Evolutionary conservation across 2,888 invertebrate species (phyloP), one percentile per base, ranked within the genome.

Genomic region (Charanyca ferruginea): DNA sequence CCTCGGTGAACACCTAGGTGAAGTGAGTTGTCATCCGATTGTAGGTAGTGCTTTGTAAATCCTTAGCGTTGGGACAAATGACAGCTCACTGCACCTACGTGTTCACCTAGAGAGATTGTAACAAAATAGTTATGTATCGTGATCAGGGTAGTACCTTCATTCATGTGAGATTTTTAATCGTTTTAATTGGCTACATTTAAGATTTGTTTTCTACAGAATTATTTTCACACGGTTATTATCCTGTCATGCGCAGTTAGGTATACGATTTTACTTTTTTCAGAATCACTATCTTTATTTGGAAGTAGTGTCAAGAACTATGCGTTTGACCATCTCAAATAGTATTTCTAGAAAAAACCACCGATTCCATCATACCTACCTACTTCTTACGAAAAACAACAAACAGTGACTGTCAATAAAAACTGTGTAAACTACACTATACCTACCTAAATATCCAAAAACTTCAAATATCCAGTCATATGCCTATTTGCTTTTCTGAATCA

Each of bases 401-500:
- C 20, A 22, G 25, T 71, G 25, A 38, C 16, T 38, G 28, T 61
- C 22, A 71, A 71, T 71, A 71, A 22, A 18, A 51, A 49, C 44
- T 23, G 9, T 38, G 66, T 38, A 49, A 54, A 54, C 48, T 44
- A 64, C 38, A 38, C 38, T 16, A n/a, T 38, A 38, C 38, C 38
- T 38, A 38, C 13, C 32, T 13, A 53, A 63, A 73, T 38, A 61
- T 18, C 11, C 13, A 35, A 53, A 63, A 44, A 42, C 35, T 48
- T 48, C 16, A 25, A 35, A n/a, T 25, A 13, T 48, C 1, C 72
- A 42, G 47, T 48, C 35, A 35, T 20, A 20, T 18, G 48, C 41
- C n/a, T 62, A 35, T 64, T 53, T 42, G 38, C 9, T 23, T 49
- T 64, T 28, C 18, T 73, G 44, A 65, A 65, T 67, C 63, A 51